Base-by-base conservation (phyloP, 1,140 invertebrate species). In the Atta texana region DNA sequence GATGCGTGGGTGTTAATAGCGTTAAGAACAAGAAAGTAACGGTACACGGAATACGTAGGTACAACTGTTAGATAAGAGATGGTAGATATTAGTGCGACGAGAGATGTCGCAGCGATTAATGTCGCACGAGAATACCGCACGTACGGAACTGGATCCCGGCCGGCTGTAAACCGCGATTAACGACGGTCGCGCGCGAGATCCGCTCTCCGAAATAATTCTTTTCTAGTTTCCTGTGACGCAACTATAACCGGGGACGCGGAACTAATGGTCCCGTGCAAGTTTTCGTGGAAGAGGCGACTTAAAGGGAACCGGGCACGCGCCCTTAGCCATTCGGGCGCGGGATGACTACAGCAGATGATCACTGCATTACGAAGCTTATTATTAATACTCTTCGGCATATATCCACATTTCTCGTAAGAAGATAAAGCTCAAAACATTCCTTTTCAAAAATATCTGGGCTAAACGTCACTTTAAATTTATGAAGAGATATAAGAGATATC, bases 21-120 rank as follows among this genome's bases (percentile, higher is more conserved):
- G 28, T 49, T 51, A 84, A 74, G 39, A 63, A 44, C 57, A 34
- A 61, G 39, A 63, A 55, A 71, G 28, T 84, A 84, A 84, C 80
- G 39, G 80, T 84, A 75, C 31, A 74, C 12, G 28, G 63, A 69
- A 75, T 57, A 57, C n/a, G 7, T n/a, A 74, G 39, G 53, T 84
- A 75, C 80, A 84, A 84, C 39, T 24, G 34, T 44, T 74, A 84
- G 69, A 84, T 84, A 74, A 84, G 80, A 75, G 74, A 84, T 55
- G 39, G 44, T 51, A 34, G 80, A 75, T 84, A 75, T 75, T 63
- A 84, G 24, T 61, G 53, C 18, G 39, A 84, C 57, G 12, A 69
- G 68, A 82, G 80, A 82, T 82, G 66, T 61, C 21, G 53, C 68
- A 18, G 39, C 68, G 68, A 82, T 82, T 72, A 82, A 74, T 59